Conservation (phyloP, 2,113 vertebrate genomes). For the Ammodramus savannarum region DNA sequence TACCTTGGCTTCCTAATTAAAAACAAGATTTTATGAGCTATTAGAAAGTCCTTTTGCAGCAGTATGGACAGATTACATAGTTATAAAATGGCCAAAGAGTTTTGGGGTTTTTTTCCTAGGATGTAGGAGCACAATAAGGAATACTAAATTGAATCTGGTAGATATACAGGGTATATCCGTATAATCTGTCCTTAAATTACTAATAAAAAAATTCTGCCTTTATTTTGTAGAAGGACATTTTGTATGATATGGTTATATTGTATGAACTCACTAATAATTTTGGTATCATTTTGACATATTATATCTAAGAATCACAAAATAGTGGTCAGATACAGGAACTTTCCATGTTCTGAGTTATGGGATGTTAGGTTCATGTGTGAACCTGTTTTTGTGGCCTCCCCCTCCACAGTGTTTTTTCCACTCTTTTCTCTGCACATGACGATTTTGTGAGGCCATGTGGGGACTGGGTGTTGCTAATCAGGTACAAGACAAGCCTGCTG, state of each 20-base stretch:
- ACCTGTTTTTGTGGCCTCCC: not conserved
- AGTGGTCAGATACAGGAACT: not conserved
- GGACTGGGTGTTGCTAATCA: not conserved
- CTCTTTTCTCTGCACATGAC: not conserved
- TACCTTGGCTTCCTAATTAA: not conserved
- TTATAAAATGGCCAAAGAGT: not conserved
- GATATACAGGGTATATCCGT: not conserved
- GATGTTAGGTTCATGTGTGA: fast-evolving
- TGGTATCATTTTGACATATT: fast-evolving
- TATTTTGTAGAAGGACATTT: not conserved
- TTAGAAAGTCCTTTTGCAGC: not conserved
- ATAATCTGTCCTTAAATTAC: not conserved
- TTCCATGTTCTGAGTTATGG: not conserved
- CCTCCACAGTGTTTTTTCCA: fast-evolving
- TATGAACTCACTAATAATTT: not conserved
- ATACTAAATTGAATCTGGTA: not conserved
- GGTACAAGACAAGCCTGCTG: fast-evolving
- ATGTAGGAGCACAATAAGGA: fast-evolving
- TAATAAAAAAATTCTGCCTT: not conserved
- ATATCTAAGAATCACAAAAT: not conserved
- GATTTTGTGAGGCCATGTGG: not conserved
- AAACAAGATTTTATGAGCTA: not conserved
- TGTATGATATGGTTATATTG: too few relatives aligned
- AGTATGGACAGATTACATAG: not conserved
- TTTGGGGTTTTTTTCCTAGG: fast-evolving